Evolutionary conservation across 1,140 invertebrate genomes (phyloP).

Genomic region (Orchesella cincta): DNA sequence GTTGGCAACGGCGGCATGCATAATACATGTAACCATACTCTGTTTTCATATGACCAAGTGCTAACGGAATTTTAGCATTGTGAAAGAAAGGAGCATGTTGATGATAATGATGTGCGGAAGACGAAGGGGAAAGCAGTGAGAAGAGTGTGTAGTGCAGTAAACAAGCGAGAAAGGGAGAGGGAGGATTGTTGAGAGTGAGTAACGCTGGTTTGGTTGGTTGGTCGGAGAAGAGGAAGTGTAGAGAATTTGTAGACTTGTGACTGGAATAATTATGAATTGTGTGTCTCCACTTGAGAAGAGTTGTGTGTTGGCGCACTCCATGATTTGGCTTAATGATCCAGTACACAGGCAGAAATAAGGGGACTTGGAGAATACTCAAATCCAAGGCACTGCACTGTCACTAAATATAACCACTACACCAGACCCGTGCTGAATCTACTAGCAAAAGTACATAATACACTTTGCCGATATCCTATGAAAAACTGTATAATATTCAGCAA

Average conservation of each 20-base stretch:
- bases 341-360: slow-evolving; percentile 36
- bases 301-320: slow-evolving; percentile 34
- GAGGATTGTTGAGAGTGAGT: slow-evolving; percentile 7
- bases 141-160: background rate
- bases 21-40: background rate
- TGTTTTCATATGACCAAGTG: background rate
- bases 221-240: slow-evolving; percentile 6
- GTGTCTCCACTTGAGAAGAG: slow-evolving; percentile 44
- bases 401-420: no score
- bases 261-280: slow-evolving; percentile 48
- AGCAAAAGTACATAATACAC: no score
- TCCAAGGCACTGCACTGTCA: slow-evolving; percentile 27
- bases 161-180: slow-evolving; percentile 5
- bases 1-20: no score
- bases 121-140: background rate
- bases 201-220: slow-evolving; percentile 7
- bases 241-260: slow-evolving; percentile 47
- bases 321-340: slow-evolving; percentile 48
- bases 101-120: slow-evolving; percentile 10
- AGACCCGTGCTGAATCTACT: no score
- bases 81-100: background rate
- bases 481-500: no score
- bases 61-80: background rate
- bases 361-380: slow-evolving; percentile 38
- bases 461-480: no score